Percentiles rank a stretch among this genome's conserved stretches.
phyloP scores from a whole-genome alignment of 2,113 vertebrate species.

The Micronisus gabar region DNA sequence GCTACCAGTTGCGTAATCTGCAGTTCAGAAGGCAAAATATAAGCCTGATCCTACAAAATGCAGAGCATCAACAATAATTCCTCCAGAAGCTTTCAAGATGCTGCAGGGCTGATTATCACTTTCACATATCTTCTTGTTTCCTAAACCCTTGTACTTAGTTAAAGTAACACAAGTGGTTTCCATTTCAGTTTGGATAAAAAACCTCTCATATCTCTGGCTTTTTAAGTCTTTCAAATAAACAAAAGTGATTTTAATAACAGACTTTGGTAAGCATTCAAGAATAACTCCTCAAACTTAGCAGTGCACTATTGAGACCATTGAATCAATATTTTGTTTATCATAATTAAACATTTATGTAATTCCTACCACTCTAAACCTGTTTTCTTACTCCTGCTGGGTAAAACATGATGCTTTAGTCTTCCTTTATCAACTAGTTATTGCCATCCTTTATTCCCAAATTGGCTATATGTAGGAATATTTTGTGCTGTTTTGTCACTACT shows the following conservation, averaged over 20 bases:
- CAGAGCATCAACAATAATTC: not conserved
- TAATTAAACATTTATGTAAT: constrained; percentile 62
- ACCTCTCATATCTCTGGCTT: not conserved
- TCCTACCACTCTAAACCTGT: constrained; percentile 32
- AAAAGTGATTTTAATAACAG: constrained; percentile 26
- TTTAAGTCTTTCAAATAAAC: constrained; percentile 9
- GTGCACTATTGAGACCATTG: not conserved
- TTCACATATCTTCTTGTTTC: not conserved
- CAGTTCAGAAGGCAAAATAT: not conserved
- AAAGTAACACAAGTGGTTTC: not conserved
- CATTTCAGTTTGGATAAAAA: not conserved
- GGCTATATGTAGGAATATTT: not conserved
- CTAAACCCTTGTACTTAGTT: not conserved
- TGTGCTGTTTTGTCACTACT: not conserved
- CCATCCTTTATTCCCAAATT: not conserved
- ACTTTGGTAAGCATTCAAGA: constrained; percentile 36
- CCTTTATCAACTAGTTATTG: constrained; percentile 42
- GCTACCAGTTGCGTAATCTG: not conserved
- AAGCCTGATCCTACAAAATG: not conserved
- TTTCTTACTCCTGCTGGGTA: constrained; percentile 40
- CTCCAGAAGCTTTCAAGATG: not conserved
- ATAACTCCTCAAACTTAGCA: constrained; percentile 11
- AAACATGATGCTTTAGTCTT: constrained; percentile 4
- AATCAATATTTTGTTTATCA: constrained; percentile 51
- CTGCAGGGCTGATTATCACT: not conserved